Conservation (phyloP, 2,888 invertebrate species). For the Trilocha varians region DNA sequence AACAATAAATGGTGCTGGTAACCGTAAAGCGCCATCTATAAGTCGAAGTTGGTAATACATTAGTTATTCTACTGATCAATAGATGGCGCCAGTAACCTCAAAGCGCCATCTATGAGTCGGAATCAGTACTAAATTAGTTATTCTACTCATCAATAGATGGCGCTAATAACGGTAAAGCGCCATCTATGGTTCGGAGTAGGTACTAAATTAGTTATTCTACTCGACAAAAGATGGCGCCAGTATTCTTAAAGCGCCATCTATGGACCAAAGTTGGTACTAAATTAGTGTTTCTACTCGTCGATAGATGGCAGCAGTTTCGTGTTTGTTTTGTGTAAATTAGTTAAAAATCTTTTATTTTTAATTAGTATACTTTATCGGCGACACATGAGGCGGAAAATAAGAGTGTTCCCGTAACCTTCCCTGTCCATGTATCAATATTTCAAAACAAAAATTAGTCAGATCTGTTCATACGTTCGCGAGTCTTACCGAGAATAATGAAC, state of each 20-base stretch:
- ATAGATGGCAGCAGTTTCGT: slow-evolving; percentile 18
- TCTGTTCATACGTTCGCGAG: too few species aligned
- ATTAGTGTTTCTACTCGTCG: background rate
- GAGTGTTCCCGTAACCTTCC: too few species aligned
- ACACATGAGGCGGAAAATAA: too few species aligned
- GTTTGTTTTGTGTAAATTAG: too few species aligned
- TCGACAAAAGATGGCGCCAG: slow-evolving; percentile 14
- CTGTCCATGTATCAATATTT: too few species aligned
- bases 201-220: background rate
- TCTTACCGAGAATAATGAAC: too few species aligned
- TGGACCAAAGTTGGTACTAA: background rate
- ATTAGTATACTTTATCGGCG: too few species aligned
- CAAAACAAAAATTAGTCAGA: too few species aligned
- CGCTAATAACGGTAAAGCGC: slow-evolving; percentile 6
- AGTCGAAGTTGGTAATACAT: background rate
- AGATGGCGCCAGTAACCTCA: background rate
- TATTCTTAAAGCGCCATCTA: background rate
- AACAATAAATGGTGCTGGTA: background rate
- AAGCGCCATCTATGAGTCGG: background rate
- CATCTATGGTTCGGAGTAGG: background rate
- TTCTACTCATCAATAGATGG: slow-evolving; percentile 11
- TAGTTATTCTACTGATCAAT: background rate
- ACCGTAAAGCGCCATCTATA: background rate
- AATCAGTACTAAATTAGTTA: background rate
- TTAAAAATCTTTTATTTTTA: too few species aligned